A percentile compares a stretch with the other conserved stretches of the same genome.
These are phyloP conservation scores for Ips nitidus DNA, from an alignment of 1,140 invertebrate species.

Conservation along the genomic window DNA sequence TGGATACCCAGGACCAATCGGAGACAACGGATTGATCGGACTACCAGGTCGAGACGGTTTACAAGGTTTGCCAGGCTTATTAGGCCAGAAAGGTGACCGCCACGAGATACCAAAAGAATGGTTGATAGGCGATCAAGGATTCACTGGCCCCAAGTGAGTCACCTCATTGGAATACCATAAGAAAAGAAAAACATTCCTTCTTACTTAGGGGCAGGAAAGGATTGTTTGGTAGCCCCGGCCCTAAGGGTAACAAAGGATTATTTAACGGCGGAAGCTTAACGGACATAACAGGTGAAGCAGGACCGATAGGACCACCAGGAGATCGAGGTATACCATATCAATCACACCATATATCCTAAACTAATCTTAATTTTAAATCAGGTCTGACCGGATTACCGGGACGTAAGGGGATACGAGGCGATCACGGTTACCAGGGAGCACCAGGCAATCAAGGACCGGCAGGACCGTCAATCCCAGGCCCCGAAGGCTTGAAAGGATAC, in stretches of 20 bases:
- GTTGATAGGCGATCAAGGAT: constrained; percentile 54
- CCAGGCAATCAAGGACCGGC: constrained; percentile 62
- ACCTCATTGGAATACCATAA: constrained; percentile 43
- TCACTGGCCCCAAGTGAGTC: constrained; percentile 42
- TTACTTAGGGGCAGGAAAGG: no score
- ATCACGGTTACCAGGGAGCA: constrained; percentile 65
- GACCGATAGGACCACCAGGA: constrained; percentile 44
- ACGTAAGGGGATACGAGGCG: constrained; percentile 61
- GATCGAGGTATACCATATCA: constrained; percentile 41
- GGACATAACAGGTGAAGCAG: no score
- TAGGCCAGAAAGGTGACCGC: constrained; percentile 59
- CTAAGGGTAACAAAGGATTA: no score
- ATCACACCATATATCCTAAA: not conserved
- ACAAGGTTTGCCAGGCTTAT: constrained; percentile 58
- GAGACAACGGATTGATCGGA: constrained; percentile 57
- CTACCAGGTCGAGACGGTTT: constrained; percentile 54
- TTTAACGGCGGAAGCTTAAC: no score
- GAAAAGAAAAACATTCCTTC: constrained; percentile 4
- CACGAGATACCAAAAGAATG: constrained; percentile 53
- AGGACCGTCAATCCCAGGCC: constrained; percentile 63
- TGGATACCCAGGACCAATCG: constrained; percentile 59
- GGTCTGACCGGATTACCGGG: constrained; percentile 58
- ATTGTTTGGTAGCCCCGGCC: no score
- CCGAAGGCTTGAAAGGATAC: constrained; percentile 62
- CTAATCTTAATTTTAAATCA: not conserved